phyloP scores from a whole-genome alignment of 2,888 invertebrate species.

The Caradrina clavipalpis region DNA sequence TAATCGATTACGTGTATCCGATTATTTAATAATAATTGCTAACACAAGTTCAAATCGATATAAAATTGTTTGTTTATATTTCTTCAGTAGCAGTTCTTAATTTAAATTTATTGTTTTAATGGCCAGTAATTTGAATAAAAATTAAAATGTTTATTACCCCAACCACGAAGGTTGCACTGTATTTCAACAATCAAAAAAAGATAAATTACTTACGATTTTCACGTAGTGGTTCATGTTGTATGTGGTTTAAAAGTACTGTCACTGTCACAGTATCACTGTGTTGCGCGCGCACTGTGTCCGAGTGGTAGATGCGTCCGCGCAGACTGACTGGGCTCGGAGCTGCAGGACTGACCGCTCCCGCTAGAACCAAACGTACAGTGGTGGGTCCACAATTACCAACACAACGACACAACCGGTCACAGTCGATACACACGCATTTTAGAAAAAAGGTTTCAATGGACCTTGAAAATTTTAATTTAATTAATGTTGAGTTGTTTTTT shows the following conservation, averaged over 20 bases:
- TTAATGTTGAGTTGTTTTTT: slow-evolving; percentile 61
- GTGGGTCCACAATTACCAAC: slow-evolving; percentile 82
- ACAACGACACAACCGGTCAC: slow-evolving; percentile 68
- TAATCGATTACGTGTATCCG: slow-evolving; percentile 32
- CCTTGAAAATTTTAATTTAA: slow-evolving; percentile 74
- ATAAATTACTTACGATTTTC: slow-evolving; percentile 82
- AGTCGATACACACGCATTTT: slow-evolving; percentile 74
- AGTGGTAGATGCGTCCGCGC: slow-evolving; percentile 78
- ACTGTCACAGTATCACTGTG: slow-evolving; percentile 84
- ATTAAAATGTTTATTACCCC: slow-evolving; percentile 8
- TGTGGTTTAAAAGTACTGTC: slow-evolving; percentile 66
- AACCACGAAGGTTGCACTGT: slow-evolving; percentile 11
- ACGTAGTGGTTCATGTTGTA: slow-evolving; percentile 83
- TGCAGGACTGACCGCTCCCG: slow-evolving; percentile 76
- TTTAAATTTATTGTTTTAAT: slow-evolving; percentile 24
- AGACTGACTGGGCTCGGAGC: slow-evolving; percentile 75
- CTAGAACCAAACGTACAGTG: slow-evolving; percentile 84
- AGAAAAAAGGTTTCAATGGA: slow-evolving; percentile 65
- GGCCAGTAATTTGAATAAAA: slow-evolving; percentile 16
- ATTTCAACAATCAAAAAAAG: slow-evolving; percentile 27
- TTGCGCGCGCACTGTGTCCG: slow-evolving; percentile 77
- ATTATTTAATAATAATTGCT: slow-evolving; percentile 34
- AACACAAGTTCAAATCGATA: slow-evolving; percentile 7
- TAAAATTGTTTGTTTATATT: slow-evolving; percentile 38
- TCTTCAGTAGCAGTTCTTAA: slow-evolving; percentile 11